A percentile compares a stretch with the other conserved stretches of the same genome.
phyloP scores from a whole-genome alignment of 2,113 vertebrate species.

The Zingel zingel region DNA sequence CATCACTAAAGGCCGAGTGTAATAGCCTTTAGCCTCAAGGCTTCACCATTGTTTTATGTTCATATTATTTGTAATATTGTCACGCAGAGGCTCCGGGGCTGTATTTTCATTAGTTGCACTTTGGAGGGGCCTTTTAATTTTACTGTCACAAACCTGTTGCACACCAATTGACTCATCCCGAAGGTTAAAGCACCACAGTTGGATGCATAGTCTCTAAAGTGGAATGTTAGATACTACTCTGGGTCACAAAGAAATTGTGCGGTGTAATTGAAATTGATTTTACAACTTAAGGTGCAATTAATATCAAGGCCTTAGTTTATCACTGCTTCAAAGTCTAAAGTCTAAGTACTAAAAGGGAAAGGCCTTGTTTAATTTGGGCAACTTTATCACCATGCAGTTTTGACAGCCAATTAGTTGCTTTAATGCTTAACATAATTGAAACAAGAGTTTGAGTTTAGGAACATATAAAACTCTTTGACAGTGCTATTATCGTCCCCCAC shows the following conservation, averaged over 20 bases:
- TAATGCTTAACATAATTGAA: conserved; percentile 75
- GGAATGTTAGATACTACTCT: conserved; percentile 66
- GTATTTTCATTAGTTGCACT: conserved; percentile 76
- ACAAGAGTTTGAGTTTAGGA: conserved; percentile 66
- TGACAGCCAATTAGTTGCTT: conserved; percentile 71
- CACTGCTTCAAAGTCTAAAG: conserved; percentile 60
- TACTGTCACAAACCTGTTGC: conserved; percentile 69
- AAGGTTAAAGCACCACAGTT: conserved; percentile 60
- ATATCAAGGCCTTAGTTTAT: conserved; percentile 74
- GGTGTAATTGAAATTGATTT: conserved; percentile 82
- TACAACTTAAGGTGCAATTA: conserved; percentile 77
- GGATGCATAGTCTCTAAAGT: conserved; percentile 69
- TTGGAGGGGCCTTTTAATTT: conserved; percentile 73
- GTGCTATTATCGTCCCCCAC: conserved; percentile 65
- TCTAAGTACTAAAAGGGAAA: conserved; percentile 50
- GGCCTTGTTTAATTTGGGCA: conserved; percentile 73
- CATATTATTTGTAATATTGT: conserved; percentile 53
- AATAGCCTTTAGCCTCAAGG: conserved; percentile 43
- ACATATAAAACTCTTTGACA: conserved; percentile 77
- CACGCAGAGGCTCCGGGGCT: conserved; percentile 53
- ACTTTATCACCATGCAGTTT: conserved; percentile 63
- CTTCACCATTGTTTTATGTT: conserved; percentile 60
- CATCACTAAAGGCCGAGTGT: conserved; percentile 32
- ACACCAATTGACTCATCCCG: conserved; percentile 63
- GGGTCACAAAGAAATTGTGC: conserved; percentile 47